Evolutionary conservation across 2,113 vertebrate species (phyloP), one percentile per base, ranked within the genome.

Genomic region (Entelurus aequoreus): DNA sequence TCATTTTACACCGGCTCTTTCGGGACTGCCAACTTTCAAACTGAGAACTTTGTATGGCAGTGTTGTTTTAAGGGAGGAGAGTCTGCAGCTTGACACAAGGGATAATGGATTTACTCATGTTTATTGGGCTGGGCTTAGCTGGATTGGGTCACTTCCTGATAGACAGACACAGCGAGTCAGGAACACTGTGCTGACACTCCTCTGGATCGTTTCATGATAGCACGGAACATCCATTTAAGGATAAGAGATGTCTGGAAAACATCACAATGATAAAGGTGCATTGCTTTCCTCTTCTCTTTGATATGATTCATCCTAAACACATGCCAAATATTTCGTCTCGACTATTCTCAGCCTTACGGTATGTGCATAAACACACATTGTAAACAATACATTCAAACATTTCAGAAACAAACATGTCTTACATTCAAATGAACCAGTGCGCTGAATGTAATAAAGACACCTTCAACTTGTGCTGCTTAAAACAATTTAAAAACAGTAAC

Each of bases 41-140:
- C 63, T 61, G 40, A 46, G 53, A 80, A 57, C 37, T 11, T 5
- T 55, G 54, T 63, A 35, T 59, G 56, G 47, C 15, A 2, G 36
- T 52, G 44, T 63, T 65, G 44, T 61, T 65, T 66, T 69, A 14
- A 8, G 35, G 37, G 13, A 8, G 15, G 53, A 13, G 50, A 78
- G 75, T 65, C 11, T 62, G 10, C 54, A 28, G 53, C 69, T 77
- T 71, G 82, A 63, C 61, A 47, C 13, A 21, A 11, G 48, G 66
- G 68, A 70, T 82, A 63, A 81, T 64, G 62, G 54, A 74, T 79
- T 85, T 73, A 76, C 72, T 68, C 21, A 5, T 77, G 71, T 75
- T 83, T 79, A 76, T 55, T 66, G 61, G 66, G 66, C 72, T 65
- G 66, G 76, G 47, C 61, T 79, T 63, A 69, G 72, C 63, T 79